Conservation (phyloP, 2,113 vertebrate genomes). For the Origma solitaria region DNA sequence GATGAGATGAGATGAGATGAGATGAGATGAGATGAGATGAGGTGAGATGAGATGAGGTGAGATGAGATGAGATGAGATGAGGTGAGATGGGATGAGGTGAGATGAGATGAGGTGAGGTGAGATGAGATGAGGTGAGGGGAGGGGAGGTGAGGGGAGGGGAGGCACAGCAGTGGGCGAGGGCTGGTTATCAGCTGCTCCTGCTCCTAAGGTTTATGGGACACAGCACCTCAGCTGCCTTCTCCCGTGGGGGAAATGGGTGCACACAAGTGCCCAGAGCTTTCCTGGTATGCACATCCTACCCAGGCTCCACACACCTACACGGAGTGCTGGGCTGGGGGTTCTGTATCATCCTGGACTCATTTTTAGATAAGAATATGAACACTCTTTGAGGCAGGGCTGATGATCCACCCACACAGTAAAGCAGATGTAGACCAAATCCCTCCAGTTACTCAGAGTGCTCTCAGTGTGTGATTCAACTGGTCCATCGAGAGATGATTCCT, state of each 20-base stretch:
- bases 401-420: background rate
- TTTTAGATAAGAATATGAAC: background rate
- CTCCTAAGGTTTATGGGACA: accelerated
- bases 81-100: no score
- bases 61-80: no score
- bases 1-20: no score
- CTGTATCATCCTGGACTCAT: background rate
- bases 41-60: no score
- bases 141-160: background rate
- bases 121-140: background rate
- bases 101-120: no score
- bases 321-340: background rate
- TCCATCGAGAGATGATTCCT: background rate
- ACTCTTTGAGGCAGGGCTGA: background rate
- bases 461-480: background rate
- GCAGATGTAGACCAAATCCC: background rate
- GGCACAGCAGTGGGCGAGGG: background rate
- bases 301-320: background rate
- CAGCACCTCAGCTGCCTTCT: background rate
- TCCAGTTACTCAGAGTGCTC: background rate
- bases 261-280: background rate
- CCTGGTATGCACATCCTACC: background rate
- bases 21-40: no score
- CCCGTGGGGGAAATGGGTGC: background rate
- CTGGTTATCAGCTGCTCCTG: background rate